phyloP scores from a whole-genome alignment of 2,797 vertebrate genomes.

The Kryptolebias ocellatus region DNA sequence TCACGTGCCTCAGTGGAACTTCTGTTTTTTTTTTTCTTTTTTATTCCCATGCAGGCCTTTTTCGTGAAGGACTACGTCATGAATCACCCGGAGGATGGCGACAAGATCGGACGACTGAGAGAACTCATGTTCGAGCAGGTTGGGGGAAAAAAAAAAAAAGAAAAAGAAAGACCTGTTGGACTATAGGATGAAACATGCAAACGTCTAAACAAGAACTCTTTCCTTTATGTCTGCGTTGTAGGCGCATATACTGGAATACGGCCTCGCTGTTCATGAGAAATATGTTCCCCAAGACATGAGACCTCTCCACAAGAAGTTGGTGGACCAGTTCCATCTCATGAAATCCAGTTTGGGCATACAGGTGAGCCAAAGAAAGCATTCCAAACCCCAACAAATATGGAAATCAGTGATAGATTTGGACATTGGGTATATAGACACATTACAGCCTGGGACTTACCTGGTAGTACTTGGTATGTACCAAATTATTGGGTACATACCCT shows the following conservation, averaged over 20 bases:
- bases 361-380: conserved; percentile 71
- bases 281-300: conserved; percentile 98
- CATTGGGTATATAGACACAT: too few relatives aligned
- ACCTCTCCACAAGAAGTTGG: conserved; percentile 95
- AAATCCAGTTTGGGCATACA: conserved; percentile 97
- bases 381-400: neutral
- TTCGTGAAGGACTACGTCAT: conserved; percentile 96
- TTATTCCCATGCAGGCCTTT: conserved; percentile 87
- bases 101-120: conserved; percentile 94
- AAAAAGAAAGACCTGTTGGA: too few relatives aligned
- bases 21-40: conserved; percentile 55
- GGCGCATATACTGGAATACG: conserved; percentile 97
- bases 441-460: too few relatives aligned
- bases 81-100: conserved; percentile 96
- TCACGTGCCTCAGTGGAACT: conserved; percentile 60
- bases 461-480: too few relatives aligned
- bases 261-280: conserved; percentile 95
- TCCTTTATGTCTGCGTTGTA: conserved; percentile 50
- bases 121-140: conserved; percentile 99
- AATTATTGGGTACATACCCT: too few relatives aligned
- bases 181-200: neutral
- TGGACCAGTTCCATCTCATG: conserved; percentile 99
- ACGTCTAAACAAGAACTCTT: neutral
- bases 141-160: conserved; percentile 54
- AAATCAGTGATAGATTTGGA: neutral